Base-by-base conservation (phyloP, 2,797 vertebrate species). In the Cichlasoma orientale region DNA sequence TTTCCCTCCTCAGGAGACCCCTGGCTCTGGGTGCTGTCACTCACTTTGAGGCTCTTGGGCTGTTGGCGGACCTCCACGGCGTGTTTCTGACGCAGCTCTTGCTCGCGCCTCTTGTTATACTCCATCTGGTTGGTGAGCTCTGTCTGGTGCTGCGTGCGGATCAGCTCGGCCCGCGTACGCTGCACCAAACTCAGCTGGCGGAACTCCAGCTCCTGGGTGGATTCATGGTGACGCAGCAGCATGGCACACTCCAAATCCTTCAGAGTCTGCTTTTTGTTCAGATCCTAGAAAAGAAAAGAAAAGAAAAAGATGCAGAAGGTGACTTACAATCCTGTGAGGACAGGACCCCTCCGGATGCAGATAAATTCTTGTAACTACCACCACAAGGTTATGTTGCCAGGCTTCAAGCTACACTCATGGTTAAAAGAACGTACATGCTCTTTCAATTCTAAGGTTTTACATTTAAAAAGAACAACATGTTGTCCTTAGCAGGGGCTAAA, bases 1-100 rank as follows among this genome's bases (percentile, higher is more conserved):
- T 57, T 71, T 47, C 86, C 66, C 85, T 92, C 90, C 80, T 89
- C 76, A 4, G 84, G 86, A 56, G 86, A 82, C 66, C 77, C 89
- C 90, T 54, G 85, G 79, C 56, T 80, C 90, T 84, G 88, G 82
- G 58, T 58, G 87, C 85, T 89, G 85, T 94, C 95, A 97, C 97
- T 97, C 97, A 97, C 97, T 97, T 96, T 97, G 86, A 98, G 97
- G 95, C 97, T 97, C 94, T 98, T 98, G 91, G 97, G 97, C 92
- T 98, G 97, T 88, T 98, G 97, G 86, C 97, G 97, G 94, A 98
- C 97, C 92, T 98, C 97, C 91, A 97, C 78, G 14, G 97, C 96
- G 1, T 98, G 97, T 88, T 98, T 98, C 94, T 97, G 97, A 63
- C 97, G 96, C 70, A 98, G 93, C 92, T 98, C 97, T 91, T 97